Base-by-base conservation (phyloP, 2,888 invertebrate species). In the Thumatha senex region DNA sequence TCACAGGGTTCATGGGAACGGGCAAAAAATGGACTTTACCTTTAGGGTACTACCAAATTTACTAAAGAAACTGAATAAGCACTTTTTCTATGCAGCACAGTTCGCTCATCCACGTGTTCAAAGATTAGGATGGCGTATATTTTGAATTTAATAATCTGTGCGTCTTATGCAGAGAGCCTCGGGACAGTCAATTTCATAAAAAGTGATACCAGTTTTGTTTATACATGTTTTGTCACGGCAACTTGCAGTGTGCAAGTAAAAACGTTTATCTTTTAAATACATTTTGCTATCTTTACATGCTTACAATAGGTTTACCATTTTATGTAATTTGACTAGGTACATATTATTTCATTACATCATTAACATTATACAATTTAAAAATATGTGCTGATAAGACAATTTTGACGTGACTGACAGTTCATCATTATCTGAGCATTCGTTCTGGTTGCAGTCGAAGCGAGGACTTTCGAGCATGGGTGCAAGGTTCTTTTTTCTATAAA, bases 1-100 rank as follows among this genome's bases (percentile, higher is more conserved):
- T 91, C 82, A 49, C 76, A 77, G 84, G 86, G 91, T 90, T 90
- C 90, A 90, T 90, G 90, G 90, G 90, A 90, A 91, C 84, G 67
- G 58, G 82, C 89, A 90, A 91, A 91, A 91, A 91, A 90, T 68
- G 80, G 77, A 80, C 84, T 74, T 76, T 74, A 80, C 84, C 83
- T 83, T 78, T 82, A 79, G 84, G 85, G 83, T 79, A 74, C 76
- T 71, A 70, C 76, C 70, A 63, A 76, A 72, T 66, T 58, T 80
- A 82, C 84, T 82, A 78, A 77, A 80, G 75, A 83, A 82, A 84
- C 77, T 89, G 87, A 90, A 89, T 89, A 88, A 85, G 84, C 83
- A 86, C 76, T 88, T 89, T 89, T 89, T 89, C 84, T 77, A 79
- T 24, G 18, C 18, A 71, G 65, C 75, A 68, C 70, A 68, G 67